A percentile compares a stretch with the other conserved stretches of the same genome.
Conservation (phyloP, 2,797 vertebrate genomes). For the Premnoplex brunnescens region DNA sequence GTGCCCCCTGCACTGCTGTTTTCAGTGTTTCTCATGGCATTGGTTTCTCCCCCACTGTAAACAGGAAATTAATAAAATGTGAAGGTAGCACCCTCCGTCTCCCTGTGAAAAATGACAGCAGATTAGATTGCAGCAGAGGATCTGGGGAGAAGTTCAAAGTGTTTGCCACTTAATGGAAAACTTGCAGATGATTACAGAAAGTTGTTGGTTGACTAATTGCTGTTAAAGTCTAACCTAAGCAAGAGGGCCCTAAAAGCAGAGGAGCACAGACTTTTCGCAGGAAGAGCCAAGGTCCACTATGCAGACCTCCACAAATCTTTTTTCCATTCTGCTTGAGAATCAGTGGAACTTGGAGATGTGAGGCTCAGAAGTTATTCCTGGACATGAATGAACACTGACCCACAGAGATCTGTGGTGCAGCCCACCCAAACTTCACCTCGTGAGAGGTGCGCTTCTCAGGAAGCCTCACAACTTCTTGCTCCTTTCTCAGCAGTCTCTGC, state of each 20-base stretch:
- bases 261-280: background rate
- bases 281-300: background rate
- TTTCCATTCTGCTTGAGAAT: background rate
- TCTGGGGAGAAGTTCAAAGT: background rate
- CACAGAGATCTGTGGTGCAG: background rate
- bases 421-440: rapidly evolving
- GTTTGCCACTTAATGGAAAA: background rate
- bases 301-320: background rate
- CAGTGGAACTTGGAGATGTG: background rate
- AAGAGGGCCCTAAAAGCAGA: background rate
- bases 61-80: conserved; percentile 5
- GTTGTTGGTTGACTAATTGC: conserved; percentile 32
- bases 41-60: background rate
- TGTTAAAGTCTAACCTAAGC: conserved; percentile 30
- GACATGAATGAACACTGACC: background rate
- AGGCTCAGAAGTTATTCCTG: background rate
- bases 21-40: background rate
- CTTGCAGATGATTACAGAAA: background rate
- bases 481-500: background rate
- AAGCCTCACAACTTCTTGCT: background rate
- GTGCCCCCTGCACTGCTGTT: background rate
- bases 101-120: background rate
- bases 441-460: background rate
- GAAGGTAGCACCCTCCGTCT: background rate
- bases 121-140: background rate